These are phyloP conservation scores for Tethea ocularis DNA, from an alignment of 2,888 invertebrate genomes.

Conservation along the genomic window DNA sequence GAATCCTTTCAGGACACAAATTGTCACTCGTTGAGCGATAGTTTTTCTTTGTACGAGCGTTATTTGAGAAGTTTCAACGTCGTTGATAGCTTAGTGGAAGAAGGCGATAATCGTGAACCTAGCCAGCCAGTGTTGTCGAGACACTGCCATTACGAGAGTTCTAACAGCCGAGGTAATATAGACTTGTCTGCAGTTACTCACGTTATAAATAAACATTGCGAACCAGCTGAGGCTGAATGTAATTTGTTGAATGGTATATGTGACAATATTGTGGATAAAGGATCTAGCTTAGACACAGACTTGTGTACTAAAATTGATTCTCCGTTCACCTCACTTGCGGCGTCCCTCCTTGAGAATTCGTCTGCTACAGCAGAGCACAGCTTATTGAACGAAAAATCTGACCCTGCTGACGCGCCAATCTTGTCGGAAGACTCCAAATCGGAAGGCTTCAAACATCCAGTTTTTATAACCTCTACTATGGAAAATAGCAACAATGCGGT, in stretches of 20 bases:
- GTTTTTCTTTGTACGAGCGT: slow-evolving; percentile 75
- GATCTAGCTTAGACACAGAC: slow-evolving; percentile 52
- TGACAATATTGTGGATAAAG: slow-evolving; percentile 48
- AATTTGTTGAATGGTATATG: slow-evolving; percentile 46
- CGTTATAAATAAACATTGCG: slow-evolving; percentile 55
- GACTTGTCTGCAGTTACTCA: slow-evolving; percentile 60
- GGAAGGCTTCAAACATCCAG: slow-evolving; percentile 58
- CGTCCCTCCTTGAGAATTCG: slow-evolving; percentile 59
- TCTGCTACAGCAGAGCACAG: slow-evolving; percentile 62
- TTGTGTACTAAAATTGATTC: slow-evolving; percentile 57
- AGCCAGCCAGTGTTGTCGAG: slow-evolving; percentile 44
- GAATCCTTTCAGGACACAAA: slow-evolving; percentile 77
- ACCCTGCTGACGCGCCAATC: slow-evolving; percentile 56
- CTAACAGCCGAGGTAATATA: slow-evolving; percentile 64
- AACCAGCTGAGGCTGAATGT: slow-evolving; percentile 47
- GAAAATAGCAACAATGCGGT: slow-evolving; percentile 82
- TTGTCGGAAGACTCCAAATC: slow-evolving; percentile 71
- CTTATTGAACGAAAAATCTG: slow-evolving; percentile 64
- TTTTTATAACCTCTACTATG: slow-evolving; percentile 79
- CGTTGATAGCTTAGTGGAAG: slow-evolving; percentile 56
- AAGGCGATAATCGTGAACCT: slow-evolving; percentile 38
- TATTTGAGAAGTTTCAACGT: slow-evolving; percentile 78
- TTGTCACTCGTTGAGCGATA: slow-evolving; percentile 76
- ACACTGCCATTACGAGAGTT: slow-evolving; percentile 54
- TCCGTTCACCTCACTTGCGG: slow-evolving; percentile 53